Evolutionary conservation across 2,888 invertebrate species (phyloP).

Genomic region (Xylocampa areola): DNA sequence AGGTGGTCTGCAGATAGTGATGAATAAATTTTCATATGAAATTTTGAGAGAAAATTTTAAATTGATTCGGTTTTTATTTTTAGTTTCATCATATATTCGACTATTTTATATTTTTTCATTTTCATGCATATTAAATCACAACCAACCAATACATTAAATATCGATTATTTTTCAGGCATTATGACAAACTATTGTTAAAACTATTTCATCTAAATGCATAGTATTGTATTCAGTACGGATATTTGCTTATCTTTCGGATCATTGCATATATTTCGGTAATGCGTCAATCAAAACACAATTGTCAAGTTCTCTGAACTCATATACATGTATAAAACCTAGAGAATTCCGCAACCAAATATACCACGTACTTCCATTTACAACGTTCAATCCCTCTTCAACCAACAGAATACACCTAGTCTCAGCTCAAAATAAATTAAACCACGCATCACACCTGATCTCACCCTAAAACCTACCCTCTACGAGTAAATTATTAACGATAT

Average conservation of each 20-base stretch:
- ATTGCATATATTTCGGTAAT: too few relatives aligned
- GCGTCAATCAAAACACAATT: background rate
- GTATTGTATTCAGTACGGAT: too few relatives aligned
- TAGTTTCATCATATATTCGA: background rate
- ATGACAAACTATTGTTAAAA: too few relatives aligned
- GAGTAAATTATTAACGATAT: constrained; percentile 89
- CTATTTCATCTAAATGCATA: too few relatives aligned
- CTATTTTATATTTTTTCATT: background rate
- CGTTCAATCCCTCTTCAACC: constrained; percentile 38
- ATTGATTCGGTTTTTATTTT: constrained; percentile 21
- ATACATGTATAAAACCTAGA: too few relatives aligned
- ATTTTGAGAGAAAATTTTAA: constrained; percentile 44
- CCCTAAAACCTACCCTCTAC: constrained; percentile 73
- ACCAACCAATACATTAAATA: too few relatives aligned
- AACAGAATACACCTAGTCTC: constrained; percentile 39
- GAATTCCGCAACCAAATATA: background rate
- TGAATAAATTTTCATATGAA: constrained; percentile 71
- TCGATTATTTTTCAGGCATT: too few relatives aligned
- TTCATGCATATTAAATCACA: too few relatives aligned
- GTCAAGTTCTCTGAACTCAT: background rate
- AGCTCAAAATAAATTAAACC: constrained; percentile 62
- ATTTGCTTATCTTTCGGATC: too few relatives aligned
- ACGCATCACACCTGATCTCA: constrained; percentile 79
- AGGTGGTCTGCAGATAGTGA: constrained; percentile 70
- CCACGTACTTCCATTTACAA: constrained; percentile 19